Conservation (phyloP, 2,797 vertebrate genomes). For the Hapalemur alaotrensis region DNA sequence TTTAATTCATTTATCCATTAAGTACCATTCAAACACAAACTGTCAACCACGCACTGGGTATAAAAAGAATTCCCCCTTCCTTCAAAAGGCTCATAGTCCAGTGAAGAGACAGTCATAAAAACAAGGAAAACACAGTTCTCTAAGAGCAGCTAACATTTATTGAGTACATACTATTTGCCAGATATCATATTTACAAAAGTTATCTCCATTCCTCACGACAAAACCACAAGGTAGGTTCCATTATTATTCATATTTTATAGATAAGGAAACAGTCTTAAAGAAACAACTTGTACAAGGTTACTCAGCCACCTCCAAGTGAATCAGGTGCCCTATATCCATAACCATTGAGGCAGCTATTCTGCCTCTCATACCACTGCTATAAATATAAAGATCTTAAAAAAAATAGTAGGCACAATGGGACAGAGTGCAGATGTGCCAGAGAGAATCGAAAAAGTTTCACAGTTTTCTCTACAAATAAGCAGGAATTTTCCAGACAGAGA, state of each 20-base stretch:
- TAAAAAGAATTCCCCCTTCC: not conserved
- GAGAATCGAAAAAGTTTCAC: not conserved
- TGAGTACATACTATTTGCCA: not conserved
- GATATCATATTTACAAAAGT: not conserved
- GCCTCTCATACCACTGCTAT: not conserved
- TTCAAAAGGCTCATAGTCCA: not conserved
- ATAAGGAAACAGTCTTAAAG: not conserved
- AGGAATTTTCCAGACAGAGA: not conserved
- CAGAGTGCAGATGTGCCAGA: not conserved
- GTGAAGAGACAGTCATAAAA: not conserved
- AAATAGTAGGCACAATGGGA: not conserved
- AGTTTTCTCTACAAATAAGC: not conserved
- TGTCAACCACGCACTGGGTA: not conserved
- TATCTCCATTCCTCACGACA: not conserved
- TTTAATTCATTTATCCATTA: slow-evolving; percentile 12
- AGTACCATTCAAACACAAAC: not conserved
- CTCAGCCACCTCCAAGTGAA: not conserved
- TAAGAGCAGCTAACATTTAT: not conserved
- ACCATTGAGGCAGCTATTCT: not conserved
- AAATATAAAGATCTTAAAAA: not conserved
- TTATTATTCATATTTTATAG: not conserved
- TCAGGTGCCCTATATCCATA: not conserved
- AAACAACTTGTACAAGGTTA: not conserved
- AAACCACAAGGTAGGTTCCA: not conserved
- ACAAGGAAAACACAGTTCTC: not conserved